These are phyloP conservation scores for Lasioglossum albipes DNA, from an alignment of 1,140 invertebrate species.

Conservation along the genomic window DNA sequence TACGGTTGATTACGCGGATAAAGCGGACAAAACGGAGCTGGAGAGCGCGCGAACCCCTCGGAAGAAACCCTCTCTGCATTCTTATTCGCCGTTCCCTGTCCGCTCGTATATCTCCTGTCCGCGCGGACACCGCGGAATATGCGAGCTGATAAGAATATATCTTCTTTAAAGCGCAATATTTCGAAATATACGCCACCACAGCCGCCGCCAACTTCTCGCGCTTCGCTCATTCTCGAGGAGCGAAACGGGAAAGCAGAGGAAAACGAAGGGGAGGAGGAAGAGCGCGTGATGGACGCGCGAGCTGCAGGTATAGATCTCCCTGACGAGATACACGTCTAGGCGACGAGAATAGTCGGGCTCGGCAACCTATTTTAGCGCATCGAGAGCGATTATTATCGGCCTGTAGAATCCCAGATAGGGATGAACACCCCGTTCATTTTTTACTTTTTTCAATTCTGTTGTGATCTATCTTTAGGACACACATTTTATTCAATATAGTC, in stretches of 20 bases:
- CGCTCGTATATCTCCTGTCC: neutral
- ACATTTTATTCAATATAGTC: no score
- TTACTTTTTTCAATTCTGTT: no score
- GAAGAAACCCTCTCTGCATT: neutral
- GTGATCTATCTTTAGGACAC: no score
- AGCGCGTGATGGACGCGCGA: no score
- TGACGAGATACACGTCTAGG: neutral
- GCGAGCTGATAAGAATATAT: neutral
- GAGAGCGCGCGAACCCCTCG: no score
- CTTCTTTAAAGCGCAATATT: conserved; percentile 26
- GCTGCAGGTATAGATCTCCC: no score
- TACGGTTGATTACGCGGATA: neutral
- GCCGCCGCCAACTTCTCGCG: neutral
- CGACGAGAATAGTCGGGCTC: no score
- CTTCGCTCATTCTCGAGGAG: neutral
- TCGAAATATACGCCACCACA: neutral
- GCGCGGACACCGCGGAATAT: neutral
- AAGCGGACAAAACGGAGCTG: neutral
- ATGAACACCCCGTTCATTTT: no score
- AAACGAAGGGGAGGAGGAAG: neutral
- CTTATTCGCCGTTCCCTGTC: neutral
- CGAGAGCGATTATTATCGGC: no score
- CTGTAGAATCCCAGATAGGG: no score
- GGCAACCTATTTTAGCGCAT: no score
- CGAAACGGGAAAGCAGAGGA: no score